Percentiles rank a stretch among this genome's conserved stretches.
These are phyloP conservation scores for Melanocharis versteri DNA, from an alignment of 2,113 vertebrate species.

Conservation along the genomic window DNA sequence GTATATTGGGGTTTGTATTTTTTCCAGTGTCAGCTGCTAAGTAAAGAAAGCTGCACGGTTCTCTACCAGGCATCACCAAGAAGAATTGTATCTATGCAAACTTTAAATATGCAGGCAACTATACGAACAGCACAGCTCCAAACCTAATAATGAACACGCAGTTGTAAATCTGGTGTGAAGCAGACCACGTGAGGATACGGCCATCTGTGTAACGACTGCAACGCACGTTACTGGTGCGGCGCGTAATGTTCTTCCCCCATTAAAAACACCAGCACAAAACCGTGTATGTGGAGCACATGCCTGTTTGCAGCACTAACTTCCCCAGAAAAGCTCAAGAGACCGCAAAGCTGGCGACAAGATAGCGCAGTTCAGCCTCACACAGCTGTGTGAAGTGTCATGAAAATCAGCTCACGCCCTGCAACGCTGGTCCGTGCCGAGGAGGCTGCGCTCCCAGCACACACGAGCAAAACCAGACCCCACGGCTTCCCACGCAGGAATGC, in stretches of 20 bases:
- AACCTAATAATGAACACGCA: background rate
- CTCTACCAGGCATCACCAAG: background rate
- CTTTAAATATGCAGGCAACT: background rate
- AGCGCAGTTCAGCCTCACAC: background rate
- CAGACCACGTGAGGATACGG: background rate
- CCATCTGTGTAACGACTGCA: background rate
- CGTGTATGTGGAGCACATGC: background rate
- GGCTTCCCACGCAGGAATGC: fast-evolving
- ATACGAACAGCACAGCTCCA: fast-evolving
- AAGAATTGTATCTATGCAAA: background rate
- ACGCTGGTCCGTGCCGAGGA: fast-evolving
- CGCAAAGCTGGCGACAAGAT: background rate
- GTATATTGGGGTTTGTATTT: background rate
- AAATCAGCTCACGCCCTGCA: background rate
- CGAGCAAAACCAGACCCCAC: background rate
- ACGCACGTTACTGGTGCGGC: background rate
- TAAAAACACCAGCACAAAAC: background rate
- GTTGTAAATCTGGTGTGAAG: background rate
- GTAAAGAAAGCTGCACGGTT: background rate
- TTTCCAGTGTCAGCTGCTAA: background rate
- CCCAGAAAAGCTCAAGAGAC: background rate
- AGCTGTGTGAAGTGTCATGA: background rate
- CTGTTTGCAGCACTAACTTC: constrained; percentile 13
- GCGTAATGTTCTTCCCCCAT: background rate
- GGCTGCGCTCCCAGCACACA: fast-evolving